Conservation (phyloP, 2,888 invertebrate genomes). For the Drosophila fulvimacula region DNA sequence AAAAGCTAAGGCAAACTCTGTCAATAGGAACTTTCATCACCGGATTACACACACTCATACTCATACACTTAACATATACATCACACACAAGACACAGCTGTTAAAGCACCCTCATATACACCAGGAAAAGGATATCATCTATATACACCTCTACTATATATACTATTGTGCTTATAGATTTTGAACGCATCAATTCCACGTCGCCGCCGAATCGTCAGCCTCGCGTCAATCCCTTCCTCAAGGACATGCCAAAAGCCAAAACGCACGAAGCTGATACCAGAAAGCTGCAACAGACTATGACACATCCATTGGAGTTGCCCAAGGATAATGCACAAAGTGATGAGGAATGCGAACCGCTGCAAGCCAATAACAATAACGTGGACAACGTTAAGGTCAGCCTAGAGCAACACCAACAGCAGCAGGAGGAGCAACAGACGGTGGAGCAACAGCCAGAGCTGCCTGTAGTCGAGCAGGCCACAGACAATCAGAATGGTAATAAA, state of each 20-base stretch:
- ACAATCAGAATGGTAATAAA: slow-evolving; percentile 84
- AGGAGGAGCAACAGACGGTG: background rate
- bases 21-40: background rate
- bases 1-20: too few species aligned
- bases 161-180: slow-evolving; percentile 61
- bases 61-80: background rate
- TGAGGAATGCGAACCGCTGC: slow-evolving; percentile 45
- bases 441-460: slow-evolving; percentile 3
- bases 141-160: slow-evolving; percentile 2
- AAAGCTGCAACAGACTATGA: slow-evolving; percentile 51
- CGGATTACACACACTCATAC: background rate
- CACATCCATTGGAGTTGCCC: slow-evolving; percentile 57
- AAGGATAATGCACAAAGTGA: slow-evolving; percentile 60
- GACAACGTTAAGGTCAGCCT: slow-evolving; percentile 27
- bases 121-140: background rate
- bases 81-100: background rate
- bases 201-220: slow-evolving; percentile 85
- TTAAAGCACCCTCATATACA: background rate
- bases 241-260: slow-evolving; percentile 86
- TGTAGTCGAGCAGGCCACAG: slow-evolving; percentile 57
- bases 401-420: slow-evolving; percentile 12
- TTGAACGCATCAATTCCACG: slow-evolving; percentile 81
- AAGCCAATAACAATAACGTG: slow-evolving; percentile 58
- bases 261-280: slow-evolving; percentile 49
- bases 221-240: slow-evolving; percentile 87